Evolutionary conservation across 2,113 vertebrate species (phyloP), one percentile per base, ranked within the genome.

Genomic region (Pteruthius melanotis): DNA sequence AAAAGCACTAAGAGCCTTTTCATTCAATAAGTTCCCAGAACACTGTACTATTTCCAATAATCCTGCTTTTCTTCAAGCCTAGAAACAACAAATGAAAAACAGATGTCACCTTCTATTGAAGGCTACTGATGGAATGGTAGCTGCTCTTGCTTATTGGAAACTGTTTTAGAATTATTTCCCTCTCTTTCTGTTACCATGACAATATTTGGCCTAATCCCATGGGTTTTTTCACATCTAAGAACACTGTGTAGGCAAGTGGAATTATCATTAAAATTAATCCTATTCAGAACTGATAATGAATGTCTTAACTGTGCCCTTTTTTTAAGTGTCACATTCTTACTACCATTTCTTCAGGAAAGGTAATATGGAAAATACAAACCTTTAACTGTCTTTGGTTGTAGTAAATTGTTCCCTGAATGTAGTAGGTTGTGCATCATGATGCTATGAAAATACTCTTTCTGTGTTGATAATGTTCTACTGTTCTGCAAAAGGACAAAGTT

Each of bases 71-170:
- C 96, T 97, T 97, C 90, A 97, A 97, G 97, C 87, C 70, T 95
- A 95, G 92, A 97, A 98, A 97, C 92, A 98, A 95, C 88, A 98
- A 98, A 98, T 97, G 97, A 97, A 93, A 98, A 98, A 96, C 97
- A 98, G 97, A 98, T 98, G 97, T 97, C 96, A 96, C 90, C 37
- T 96, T 97, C 95, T 96, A 83, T 91, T 97, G 97, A 97, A 95
- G 94, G 86, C 93, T 96, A 93, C 97, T 97, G 97, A 93, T 69
- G 90, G 93, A 97, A 97, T 93, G 80, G 91, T 97, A 97, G 85
- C 92, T 97, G 87, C 84, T 98, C 80, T 96, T 95, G 80, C 95
- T 98, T 97, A 94, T 92, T 97, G 94, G 96, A 98, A 98, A 97
- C 72, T 40, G 66, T 95, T 97, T 97, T 92, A 97, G 93, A 96